A percentile compares a stretch with the other conserved stretches of the same genome.
Evolutionary conservation across 2,113 vertebrate genomes (phyloP).

Genomic region (Hydrochoerus hydrochaeris): DNA sequence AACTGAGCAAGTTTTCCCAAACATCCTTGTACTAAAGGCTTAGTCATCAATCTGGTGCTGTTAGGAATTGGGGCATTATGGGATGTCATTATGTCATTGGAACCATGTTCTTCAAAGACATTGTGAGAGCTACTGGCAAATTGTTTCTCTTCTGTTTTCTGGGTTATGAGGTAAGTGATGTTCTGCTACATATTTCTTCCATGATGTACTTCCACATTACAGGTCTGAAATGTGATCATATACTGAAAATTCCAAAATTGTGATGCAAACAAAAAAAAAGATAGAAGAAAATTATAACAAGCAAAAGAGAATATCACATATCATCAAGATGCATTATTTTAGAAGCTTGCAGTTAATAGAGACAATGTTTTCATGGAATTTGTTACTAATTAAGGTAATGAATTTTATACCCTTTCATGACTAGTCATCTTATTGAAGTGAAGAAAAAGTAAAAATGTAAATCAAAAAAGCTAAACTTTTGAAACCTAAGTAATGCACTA

Average conservation of each 20-base stretch:
- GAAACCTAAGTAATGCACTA: too few relatives aligned
- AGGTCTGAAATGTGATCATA: neutral
- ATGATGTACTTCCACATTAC: neutral
- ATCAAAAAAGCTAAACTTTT: too few relatives aligned
- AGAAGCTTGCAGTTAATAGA: too few relatives aligned
- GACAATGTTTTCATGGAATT: too few relatives aligned
- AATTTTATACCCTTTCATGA: too few relatives aligned
- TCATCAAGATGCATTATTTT: too few relatives aligned
- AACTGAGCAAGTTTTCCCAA: neutral
- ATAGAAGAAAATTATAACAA: neutral
- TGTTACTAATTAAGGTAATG: too few relatives aligned
- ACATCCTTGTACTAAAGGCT: neutral
- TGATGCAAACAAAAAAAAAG: neutral
- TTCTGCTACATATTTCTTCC: neutral
- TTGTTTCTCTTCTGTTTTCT: neutral
- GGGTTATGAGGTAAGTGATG: neutral
- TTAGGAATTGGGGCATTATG: neutral
- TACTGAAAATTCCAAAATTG: neutral
- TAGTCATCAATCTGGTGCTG: neutral
- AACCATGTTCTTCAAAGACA: neutral
- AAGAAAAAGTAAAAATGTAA: too few relatives aligned
- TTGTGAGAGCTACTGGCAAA: neutral
- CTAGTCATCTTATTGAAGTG: too few relatives aligned
- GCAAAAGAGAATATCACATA: too few relatives aligned
- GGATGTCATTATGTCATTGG: neutral